phyloP scores from a whole-genome alignment of 2,113 vertebrate genomes.

The Onychostruthus taczanowskii region DNA sequence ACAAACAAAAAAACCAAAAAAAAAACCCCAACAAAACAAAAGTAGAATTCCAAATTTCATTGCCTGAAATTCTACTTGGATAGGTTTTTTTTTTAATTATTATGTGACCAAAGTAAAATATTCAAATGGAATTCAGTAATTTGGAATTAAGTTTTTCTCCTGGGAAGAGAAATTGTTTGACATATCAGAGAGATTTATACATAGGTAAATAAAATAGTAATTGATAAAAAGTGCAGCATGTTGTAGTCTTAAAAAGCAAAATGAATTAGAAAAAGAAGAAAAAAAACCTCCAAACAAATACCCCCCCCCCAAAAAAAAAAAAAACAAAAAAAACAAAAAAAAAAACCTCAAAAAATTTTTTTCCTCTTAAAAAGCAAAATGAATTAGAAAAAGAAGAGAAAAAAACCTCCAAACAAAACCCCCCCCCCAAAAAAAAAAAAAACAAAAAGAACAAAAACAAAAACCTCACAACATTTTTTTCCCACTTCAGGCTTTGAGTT shows the following conservation, averaged over 20 bases:
- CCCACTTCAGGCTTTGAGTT: background rate
- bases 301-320: rapidly evolving
- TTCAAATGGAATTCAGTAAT: background rate
- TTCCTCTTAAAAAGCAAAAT: background rate
- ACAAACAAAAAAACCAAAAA: background rate
- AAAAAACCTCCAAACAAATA: background rate
- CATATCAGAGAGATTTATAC: background rate
- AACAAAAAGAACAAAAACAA: background rate
- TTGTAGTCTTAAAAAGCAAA: background rate
- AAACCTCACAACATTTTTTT: background rate
- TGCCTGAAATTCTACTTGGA: background rate
- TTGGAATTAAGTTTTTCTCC: background rate
- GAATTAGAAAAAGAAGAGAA: background rate
- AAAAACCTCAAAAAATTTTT: background rate
- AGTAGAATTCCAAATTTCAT: background rate
- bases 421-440: too few relatives aligned
- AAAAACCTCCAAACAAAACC: background rate
- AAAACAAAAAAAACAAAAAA: background rate
- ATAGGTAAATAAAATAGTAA: background rate
- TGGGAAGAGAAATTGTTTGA: background rate
- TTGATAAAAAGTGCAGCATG: background rate
- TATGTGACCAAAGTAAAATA: background rate
- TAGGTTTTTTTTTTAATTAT: background rate
- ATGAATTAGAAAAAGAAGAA: background rate
- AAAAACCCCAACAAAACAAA: background rate